phyloP scores from a whole-genome alignment of 2,797 vertebrate species.

The Urocyon cinereoargenteus region DNA sequence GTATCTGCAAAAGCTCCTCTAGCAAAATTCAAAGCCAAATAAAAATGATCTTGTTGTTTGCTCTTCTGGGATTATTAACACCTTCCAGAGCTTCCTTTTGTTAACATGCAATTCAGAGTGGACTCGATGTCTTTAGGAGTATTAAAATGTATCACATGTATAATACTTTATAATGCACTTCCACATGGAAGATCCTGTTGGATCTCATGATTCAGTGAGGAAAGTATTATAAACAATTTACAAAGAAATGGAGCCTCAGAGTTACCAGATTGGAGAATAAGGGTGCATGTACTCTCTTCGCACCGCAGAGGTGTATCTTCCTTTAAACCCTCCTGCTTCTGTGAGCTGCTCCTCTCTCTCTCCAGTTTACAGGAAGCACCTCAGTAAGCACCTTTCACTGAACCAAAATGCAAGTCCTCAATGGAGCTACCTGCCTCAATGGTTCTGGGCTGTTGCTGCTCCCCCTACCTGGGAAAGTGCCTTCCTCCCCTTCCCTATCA shows the following conservation, averaged over 20 bases:
- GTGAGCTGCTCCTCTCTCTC: background rate
- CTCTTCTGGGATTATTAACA: background rate
- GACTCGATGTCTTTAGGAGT: background rate
- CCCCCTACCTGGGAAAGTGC: background rate
- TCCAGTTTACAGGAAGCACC: background rate
- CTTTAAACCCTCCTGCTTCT: background rate
- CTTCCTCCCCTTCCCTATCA: background rate
- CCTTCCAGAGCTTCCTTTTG: background rate
- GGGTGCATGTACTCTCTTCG: accelerated
- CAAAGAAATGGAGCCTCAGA: background rate
- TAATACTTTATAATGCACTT: background rate
- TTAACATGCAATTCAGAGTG: background rate
- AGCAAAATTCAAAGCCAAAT: background rate
- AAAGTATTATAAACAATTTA: background rate
- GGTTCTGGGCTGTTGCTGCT: background rate
- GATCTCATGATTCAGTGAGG: background rate
- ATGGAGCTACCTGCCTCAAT: background rate
- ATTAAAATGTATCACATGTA: background rate
- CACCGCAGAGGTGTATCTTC: background rate
- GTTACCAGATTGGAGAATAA: background rate
- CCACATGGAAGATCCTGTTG: background rate
- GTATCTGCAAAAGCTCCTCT: background rate
- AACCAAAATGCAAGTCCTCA: background rate
- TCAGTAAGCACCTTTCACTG: background rate
- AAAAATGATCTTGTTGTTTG: background rate